These are phyloP conservation scores for Siniperca obscura DNA, from an alignment of 2,797 vertebrate genomes.

Conservation along the genomic window DNA sequence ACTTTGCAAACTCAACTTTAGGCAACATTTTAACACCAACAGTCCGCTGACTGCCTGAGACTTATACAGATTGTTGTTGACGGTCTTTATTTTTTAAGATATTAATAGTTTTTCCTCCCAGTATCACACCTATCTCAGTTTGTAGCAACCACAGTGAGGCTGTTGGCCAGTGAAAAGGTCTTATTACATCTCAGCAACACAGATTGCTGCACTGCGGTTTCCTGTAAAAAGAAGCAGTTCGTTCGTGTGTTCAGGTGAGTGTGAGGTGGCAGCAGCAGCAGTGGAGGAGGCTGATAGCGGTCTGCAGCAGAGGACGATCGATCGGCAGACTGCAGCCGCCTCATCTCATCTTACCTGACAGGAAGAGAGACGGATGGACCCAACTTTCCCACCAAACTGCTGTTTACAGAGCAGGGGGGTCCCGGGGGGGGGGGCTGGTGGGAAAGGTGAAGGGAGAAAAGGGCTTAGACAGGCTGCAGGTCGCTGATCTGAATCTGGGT, in stretches of 20 bases:
- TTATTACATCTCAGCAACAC: neutral
- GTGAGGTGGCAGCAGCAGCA: neutral
- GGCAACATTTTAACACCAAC: neutral
- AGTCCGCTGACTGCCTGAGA: neutral
- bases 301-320: conserved; percentile 33
- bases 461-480: conserved; percentile 21
- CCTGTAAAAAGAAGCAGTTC: neutral
- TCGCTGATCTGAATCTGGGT: conserved; percentile 20
- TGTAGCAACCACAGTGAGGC: neutral
- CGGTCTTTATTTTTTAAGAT: too few relatives aligned
- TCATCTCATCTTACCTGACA: conserved; percentile 66
- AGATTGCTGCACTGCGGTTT: neutral
- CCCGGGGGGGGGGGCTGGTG: neutral
- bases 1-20: neutral
- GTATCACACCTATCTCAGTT: neutral
- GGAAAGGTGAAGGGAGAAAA: neutral
- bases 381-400: conserved; percentile 65
- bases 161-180: neutral
- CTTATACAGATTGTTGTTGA: too few relatives aligned
- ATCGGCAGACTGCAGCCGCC: conserved; percentile 30
- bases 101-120: neutral
- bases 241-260: neutral
- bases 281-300: neutral
- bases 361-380: conserved; percentile 60
- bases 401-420: conserved; percentile 55